Base-by-base conservation (phyloP, 2,888 invertebrate genomes). In the Dendrolimus houi region DNA sequence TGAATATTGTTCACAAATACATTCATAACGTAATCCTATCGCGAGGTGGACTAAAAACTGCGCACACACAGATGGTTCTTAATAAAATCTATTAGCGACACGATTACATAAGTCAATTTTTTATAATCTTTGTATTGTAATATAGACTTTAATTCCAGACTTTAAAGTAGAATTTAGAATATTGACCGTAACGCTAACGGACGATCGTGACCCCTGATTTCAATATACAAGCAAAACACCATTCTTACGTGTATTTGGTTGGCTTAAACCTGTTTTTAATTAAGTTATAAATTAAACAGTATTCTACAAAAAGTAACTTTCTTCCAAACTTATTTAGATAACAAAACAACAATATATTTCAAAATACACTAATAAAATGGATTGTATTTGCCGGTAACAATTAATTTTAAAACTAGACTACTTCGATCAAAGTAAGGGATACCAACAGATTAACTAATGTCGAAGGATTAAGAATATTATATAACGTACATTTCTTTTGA, bases 171-270 rank as follows among this genome's bases (percentile, higher is more conserved):
- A 41, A 6, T 57, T 59, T 54, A 7, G 12, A 42, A n/a, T 54
- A 42, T 9, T 52, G 17, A 56, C 52, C 29, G 29, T 1, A 6
- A 10, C 54, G 54, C 40, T 54, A 47, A 47, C 62, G 57, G 59
- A 61, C 61, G 64, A 69, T 72, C 72, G 66, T 71, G 75, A 75
- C 74, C 73, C 77, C 75, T 77, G 74, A 73, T 72, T 75, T 66
- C 67, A 71, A 70, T 71, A 67, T 69, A 74, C 70, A 75, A 66
- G 75, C 75, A 76, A 77, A 73, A 67, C 62, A 64, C 60, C 67
- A 64, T 70, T 65, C 67, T 60, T 62, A 66, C 66, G 68, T 29
- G 29, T 29, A 29, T 29, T 29, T 29, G 29, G 29, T 29, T 29
- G 29, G 3, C 29, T 57, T 56, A 58, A 58, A 54, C 59, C 47